Base-by-base conservation (phyloP, 1,140 invertebrate species). In the Micrasema longulum region DNA sequence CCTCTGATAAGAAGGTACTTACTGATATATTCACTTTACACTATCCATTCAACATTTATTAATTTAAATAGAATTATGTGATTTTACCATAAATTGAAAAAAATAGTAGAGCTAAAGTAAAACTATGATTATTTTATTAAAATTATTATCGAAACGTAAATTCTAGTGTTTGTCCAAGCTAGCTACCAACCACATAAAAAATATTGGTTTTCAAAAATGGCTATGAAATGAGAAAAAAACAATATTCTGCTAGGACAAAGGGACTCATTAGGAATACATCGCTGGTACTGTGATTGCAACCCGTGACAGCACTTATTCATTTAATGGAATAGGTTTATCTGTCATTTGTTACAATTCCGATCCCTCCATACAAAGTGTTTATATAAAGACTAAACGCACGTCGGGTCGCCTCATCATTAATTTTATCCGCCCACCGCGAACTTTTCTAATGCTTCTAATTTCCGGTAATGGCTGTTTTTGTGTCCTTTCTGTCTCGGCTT, bases 391-490 rank as follows among this genome's bases (percentile, higher is more conserved):
- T n/a, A n/a, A n/a, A n/a, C n/a, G 20, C 53, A 14, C 18, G 35
- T 14, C 14, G 41, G 6, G 14, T 9, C 18, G n/a, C 70, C 68
- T 67, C 62, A 76, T 76, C 74, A 76, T 76, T 76, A 76, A 76
- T 76, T 72, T 69, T 35, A 67, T 57, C 52, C 69, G 65, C 69
- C 73, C 69, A 69, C 66, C 69, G 73, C 74, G 69, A 75, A 76
- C 70, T 76, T 76, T 76, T 76, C 66, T 76, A 76, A 76, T 76
- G 74, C 63, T 66, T 55, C 74, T 76, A 76, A 76, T 76, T 76
- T 72, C 66, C 74, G 66, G 74, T 72, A 76, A 76, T 76, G 67
- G 74, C 67, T 55, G 68, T 70, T 75, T 69, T 64, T 64, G 26
- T 48, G 38, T n/a, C 31, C 67, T n/a, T 18, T 52, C 47, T 53